Evolutionary conservation across 2,113 vertebrate genomes (phyloP).

Genomic region (Dissostichus mawsoni): DNA sequence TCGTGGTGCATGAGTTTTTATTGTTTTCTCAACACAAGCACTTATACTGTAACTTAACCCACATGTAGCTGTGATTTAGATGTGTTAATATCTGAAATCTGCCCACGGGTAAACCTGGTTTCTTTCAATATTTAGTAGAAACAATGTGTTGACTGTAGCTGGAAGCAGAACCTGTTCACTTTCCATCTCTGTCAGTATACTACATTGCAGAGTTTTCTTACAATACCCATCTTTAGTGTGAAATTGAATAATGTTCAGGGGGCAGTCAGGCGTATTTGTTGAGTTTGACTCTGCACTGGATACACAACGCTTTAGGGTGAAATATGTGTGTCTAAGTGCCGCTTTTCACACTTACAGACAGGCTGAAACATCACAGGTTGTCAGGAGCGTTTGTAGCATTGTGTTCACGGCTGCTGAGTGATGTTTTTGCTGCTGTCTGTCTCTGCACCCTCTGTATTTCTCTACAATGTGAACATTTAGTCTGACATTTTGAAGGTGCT

Average conservation of each 20-base stretch:
- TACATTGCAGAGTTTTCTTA: neutral
- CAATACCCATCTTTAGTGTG: neutral
- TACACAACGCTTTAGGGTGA: neutral
- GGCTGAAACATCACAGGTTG: neutral
- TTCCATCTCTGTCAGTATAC: no score
- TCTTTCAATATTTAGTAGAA: no score
- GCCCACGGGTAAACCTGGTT: no score
- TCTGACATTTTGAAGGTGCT: neutral
- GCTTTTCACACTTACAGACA: neutral
- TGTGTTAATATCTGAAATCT: no score
- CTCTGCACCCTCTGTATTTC: slow-evolving; percentile 10
- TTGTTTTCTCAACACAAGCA: neutral
- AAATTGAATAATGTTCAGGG: slow-evolving; percentile 4
- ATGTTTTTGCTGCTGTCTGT: neutral
- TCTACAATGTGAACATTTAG: slow-evolving; percentile 21
- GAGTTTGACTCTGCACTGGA: neutral
- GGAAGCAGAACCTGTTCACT: no score
- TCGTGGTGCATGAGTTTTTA: neutral
- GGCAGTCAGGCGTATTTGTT: neutral
- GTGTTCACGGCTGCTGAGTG: slow-evolving; percentile 17
- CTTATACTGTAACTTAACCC: neutral
- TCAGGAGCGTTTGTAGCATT: neutral
- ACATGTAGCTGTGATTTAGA: no score
- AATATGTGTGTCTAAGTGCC: slow-evolving; percentile 18
- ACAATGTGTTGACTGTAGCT: no score